A percentile compares a stretch with the other conserved stretches of the same genome.
These are phyloP conservation scores for Andrena chrysosceles DNA, from an alignment of 2,888 invertebrate species.

Conservation along the genomic window DNA sequence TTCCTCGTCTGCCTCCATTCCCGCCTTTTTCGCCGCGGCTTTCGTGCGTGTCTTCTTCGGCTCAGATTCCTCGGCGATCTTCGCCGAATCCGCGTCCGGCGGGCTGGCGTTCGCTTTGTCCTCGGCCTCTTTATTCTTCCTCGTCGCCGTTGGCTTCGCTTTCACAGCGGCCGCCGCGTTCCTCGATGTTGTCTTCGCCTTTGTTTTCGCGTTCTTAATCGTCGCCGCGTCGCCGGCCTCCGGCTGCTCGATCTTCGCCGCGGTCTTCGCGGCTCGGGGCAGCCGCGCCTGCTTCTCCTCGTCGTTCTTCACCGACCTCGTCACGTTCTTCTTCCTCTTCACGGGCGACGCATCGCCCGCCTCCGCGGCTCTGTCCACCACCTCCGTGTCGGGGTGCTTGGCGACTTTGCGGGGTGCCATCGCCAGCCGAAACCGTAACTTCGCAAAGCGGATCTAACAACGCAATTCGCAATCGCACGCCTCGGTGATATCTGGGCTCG, in stretches of 20 bases:
- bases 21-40: constrained; percentile 63
- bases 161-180: constrained; percentile 38
- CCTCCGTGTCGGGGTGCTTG: constrained; percentile 65
- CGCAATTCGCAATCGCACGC: background rate
- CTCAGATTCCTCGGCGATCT: constrained; percentile 24
- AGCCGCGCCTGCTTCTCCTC: constrained; percentile 49
- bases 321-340: constrained; percentile 61
- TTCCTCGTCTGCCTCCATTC: constrained; percentile 46
- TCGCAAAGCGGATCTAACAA: background rate
- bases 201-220: constrained; percentile 42
- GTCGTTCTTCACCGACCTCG: constrained; percentile 11
- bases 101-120: constrained; percentile 1
- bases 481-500: background rate
- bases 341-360: constrained; percentile 63
- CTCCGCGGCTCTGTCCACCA: constrained; percentile 55
- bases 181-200: constrained; percentile 16
- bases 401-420: constrained; percentile 71
- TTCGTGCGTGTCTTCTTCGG: constrained; percentile 42
- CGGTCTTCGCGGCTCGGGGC: constrained; percentile 63
- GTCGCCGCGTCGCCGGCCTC: background rate
- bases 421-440: background rate
- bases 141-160: constrained; percentile 22
- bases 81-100: constrained; percentile 10
- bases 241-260: constrained; percentile 37
- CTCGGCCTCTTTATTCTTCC: constrained; percentile 34